Evolutionary conservation across 2,888 invertebrate species (phyloP).

Genomic region (Cheiracanthium punctorium): DNA sequence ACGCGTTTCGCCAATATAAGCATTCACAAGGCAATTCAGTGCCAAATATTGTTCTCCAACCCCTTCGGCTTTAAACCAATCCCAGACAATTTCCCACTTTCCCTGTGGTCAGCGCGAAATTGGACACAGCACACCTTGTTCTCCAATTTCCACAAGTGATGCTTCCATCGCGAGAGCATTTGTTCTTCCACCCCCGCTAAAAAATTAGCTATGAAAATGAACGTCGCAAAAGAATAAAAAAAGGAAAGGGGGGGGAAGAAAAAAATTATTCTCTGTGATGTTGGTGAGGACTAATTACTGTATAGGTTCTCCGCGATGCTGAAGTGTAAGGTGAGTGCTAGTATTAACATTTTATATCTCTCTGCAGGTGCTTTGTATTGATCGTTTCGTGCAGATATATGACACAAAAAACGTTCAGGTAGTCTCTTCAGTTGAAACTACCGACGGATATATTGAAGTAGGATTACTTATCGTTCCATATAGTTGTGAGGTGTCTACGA

Average conservation of each 20-base stretch:
- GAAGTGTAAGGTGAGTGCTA: not conserved
- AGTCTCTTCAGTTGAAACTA: no score
- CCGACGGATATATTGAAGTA: no score
- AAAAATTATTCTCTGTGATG: not conserved
- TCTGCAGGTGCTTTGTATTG: no score
- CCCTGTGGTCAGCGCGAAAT: constrained; percentile 15
- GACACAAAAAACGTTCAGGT: no score
- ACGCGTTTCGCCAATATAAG: not conserved
- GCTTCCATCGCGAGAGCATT: not conserved
- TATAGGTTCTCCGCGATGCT: not conserved
- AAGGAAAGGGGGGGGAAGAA: not conserved
- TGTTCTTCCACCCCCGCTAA: not conserved
- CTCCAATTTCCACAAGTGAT: not conserved
- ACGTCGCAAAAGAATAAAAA: no score
- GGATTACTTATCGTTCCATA: no score
- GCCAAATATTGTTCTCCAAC: not conserved
- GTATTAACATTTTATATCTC: no score
- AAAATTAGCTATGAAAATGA: not conserved
- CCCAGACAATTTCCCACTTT: not conserved
- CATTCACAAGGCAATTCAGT: not conserved
- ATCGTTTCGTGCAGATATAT: no score
- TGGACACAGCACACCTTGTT: not conserved
- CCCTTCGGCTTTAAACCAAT: not conserved
- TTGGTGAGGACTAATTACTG: not conserved
- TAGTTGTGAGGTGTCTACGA: no score